A percentile compares a stretch with the other conserved stretches of the same genome.
Conservation (phyloP, 92 coral and sea anemone genomes). For the Epizoanthus ramosus region DNA sequence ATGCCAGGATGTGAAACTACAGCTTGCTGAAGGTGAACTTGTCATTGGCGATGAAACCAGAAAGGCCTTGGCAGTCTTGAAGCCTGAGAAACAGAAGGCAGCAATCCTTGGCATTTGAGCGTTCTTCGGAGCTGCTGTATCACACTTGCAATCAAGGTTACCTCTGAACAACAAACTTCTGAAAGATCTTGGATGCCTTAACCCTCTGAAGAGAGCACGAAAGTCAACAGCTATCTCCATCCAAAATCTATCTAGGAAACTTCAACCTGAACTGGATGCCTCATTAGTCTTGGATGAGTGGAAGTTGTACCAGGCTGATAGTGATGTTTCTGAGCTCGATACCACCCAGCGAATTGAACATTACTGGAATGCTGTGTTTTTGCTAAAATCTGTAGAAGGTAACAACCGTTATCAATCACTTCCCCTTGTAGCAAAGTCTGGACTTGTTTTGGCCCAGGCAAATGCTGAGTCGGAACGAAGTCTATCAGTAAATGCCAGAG, state of each 20-base stretch:
- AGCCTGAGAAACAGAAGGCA: conserved; percentile 59
- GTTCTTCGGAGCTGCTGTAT: conserved; percentile 50
- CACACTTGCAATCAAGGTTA: conserved; percentile 53
- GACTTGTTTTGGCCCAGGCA: conserved; percentile 57
- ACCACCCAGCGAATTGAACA: conserved; percentile 48
- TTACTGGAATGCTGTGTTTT: conserved; percentile 60
- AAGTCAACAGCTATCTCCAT: conserved; percentile 43
- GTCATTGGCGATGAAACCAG: conserved; percentile 60
- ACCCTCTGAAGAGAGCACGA: conserved; percentile 50
- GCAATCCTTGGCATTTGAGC: conserved; percentile 61
- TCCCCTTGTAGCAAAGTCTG: conserved; percentile 53
- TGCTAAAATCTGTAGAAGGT: conserved; percentile 52
- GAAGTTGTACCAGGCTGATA: conserved; percentile 50
- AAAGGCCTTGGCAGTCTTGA: conserved; percentile 56
- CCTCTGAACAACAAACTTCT: conserved; percentile 51
- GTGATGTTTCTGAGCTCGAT: conserved; percentile 40
- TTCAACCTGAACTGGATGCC: conserved; percentile 49
- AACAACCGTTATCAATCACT: conserved; percentile 41
- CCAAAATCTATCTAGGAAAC: conserved; percentile 46
- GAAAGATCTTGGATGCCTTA: conserved; percentile 59
- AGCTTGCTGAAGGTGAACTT: conserved; percentile 48
- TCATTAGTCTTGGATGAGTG: conserved; percentile 52
- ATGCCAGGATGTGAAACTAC: conserved; percentile 47
- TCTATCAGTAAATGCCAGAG: conserved; percentile 54
- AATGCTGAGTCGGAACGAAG: conserved; percentile 63